A percentile compares a stretch with the other conserved stretches of the same genome.
These are phyloP conservation scores for Pseudomyrmex concolor DNA, from an alignment of 1,140 invertebrate genomes.

Conservation along the genomic window DNA sequence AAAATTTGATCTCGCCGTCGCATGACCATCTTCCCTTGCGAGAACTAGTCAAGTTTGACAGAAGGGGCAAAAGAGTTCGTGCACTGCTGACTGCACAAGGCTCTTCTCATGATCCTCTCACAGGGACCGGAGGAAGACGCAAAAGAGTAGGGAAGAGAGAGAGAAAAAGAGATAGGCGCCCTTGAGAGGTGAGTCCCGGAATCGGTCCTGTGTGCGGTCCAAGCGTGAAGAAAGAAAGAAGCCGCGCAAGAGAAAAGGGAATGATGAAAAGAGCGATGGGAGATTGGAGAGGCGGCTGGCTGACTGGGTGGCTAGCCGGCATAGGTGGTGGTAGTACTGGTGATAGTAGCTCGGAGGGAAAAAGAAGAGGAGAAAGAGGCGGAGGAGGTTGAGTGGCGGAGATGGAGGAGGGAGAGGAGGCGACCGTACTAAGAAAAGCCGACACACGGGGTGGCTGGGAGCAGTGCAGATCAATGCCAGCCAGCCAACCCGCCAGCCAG, in stretches of 20 bases:
- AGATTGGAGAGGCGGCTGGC: slow-evolving; percentile 70
- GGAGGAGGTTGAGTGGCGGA: slow-evolving; percentile 65
- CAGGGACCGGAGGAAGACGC: slow-evolving; percentile 47
- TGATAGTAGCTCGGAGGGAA: slow-evolving; percentile 67
- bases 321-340: slow-evolving; percentile 65
- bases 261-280: slow-evolving; percentile 77
- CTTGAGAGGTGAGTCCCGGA: slow-evolving; percentile 72
- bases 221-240: slow-evolving; percentile 80
- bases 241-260: slow-evolving; percentile 71
- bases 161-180: slow-evolving; percentile 59
- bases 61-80: slow-evolving; percentile 59
- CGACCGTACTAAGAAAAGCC: slow-evolving; percentile 78
- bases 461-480: slow-evolving; percentile 79
- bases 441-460: slow-evolving; percentile 76
- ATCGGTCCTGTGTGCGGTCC: slow-evolving; percentile 69
- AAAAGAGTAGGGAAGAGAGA: slow-evolving; percentile 2
- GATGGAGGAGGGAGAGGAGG: slow-evolving; percentile 64
- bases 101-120: slow-evolving; percentile 61
- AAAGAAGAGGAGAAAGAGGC: slow-evolving; percentile 74
- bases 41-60: slow-evolving; percentile 44
- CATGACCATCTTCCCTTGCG: slow-evolving; percentile 39
- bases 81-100: slow-evolving; percentile 53
- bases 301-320: slow-evolving; percentile 56
- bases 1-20: slow-evolving; percentile 45
- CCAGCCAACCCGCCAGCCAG: slow-evolving; percentile 71